Evolutionary conservation across 2,888 invertebrate genomes (phyloP).

Genomic region (Eudemis profundana): DNA sequence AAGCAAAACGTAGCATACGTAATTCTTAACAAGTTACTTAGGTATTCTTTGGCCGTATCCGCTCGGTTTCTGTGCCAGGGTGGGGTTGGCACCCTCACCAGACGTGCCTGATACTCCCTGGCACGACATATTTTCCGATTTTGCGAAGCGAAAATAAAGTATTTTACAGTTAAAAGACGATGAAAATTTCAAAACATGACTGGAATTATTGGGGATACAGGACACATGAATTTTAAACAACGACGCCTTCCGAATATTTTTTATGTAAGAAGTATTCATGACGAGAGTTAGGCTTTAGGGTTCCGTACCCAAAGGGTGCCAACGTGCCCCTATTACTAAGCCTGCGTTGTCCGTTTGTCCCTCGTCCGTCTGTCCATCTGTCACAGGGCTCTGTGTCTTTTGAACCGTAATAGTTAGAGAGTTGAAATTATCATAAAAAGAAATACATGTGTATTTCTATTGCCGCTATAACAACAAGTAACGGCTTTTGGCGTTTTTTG

Average conservation of each 20-base stretch:
- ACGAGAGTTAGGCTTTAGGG: not conserved
- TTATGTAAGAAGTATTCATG: not conserved
- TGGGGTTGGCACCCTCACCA: slow-evolving; percentile 50
- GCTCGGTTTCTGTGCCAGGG: slow-evolving; percentile 46
- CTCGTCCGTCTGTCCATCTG: too few relatives aligned
- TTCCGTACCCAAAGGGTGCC: too few relatives aligned
- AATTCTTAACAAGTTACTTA: slow-evolving; percentile 29
- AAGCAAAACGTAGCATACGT: slow-evolving; percentile 2
- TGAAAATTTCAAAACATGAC: slow-evolving; percentile 11
- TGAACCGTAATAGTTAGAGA: too few relatives aligned
- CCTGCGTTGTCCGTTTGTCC: too few relatives aligned
- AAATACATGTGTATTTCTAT: too few relatives aligned
- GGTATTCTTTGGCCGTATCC: slow-evolving; percentile 35
- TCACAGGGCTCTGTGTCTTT: too few relatives aligned
- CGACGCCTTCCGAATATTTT: not conserved
- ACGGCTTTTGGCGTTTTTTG: too few relatives aligned
- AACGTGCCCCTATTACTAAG: too few relatives aligned
- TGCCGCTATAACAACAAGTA: too few relatives aligned
- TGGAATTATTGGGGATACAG: not conserved
- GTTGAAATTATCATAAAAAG: too few relatives aligned
- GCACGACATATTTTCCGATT: slow-evolving; percentile 48
- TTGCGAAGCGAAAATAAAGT: slow-evolving; percentile 42
- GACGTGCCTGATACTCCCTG: slow-evolving; percentile 50
- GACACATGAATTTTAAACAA: slow-evolving; percentile 12
- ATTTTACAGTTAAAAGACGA: slow-evolving; percentile 12